Base-by-base conservation (phyloP, 2,888 invertebrate species). In the Allophyes oxyacanthae region DNA sequence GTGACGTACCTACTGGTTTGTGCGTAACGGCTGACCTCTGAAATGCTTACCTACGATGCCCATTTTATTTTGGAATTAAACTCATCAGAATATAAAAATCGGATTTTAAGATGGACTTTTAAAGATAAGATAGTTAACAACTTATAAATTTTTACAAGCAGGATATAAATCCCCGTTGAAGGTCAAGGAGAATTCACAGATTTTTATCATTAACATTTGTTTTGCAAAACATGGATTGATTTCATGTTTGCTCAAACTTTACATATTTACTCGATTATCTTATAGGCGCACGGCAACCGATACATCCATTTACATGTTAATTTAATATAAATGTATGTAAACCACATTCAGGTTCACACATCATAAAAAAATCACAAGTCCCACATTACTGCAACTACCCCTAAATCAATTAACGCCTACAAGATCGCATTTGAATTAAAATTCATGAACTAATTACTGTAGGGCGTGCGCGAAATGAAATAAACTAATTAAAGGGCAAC, bases 401-500 rank as follows among this genome's bases (percentile, higher is more conserved):
- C 56, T 68, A 68, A 74, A 81, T 76, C 75, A 84, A 81, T 80
- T 78, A 79, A 80, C 79, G 77, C 82, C 79, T 83, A 53, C 75
- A 75, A 77, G 70, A 68, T 51, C 41, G 45, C 40, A 52, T 65
- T 64, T 63, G 42, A 67, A 60, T 88, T 85, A 82, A 87, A 87
- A 85, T 84, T 84, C 86, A 88, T 85, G 81, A 82, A 85, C 77
- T 84, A 85, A 88, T 87, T 86, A 86, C 81, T 78, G 61, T 53
- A 84, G 82, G 85, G 86, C 83, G 85, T 84, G 78, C 72, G 76
- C 81, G 56, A 84, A 87, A 83, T 83, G 79, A 87, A 87, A 88
- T 87, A 88, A 89, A 91, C 81, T 86, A 87, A 91, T 91, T 88
- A 86, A 82, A 83, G 72, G 80, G 82, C 79, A 81, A 77, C 85